Base-by-base conservation (phyloP, 2,797 vertebrate genomes). In the Sebastes baramenuke region DNA sequence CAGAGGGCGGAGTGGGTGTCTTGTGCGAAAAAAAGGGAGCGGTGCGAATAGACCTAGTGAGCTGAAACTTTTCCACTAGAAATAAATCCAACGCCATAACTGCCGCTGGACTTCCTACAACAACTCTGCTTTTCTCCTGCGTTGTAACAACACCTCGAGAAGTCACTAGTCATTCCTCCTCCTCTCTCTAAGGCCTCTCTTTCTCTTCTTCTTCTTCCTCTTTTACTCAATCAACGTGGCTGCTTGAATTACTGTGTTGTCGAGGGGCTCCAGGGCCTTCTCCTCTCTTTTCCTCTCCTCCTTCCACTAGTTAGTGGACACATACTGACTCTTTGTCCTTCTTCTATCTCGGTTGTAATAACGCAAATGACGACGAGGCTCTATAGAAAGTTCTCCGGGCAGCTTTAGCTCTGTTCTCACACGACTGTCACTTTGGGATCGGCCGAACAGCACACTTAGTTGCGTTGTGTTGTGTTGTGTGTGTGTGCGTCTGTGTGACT, bases 21-120 rank as follows among this genome's bases (percentile, higher is more conserved):
- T 90, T 85, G 60, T 88, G 86, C 75, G 85, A 18, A 5, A 49
- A 13, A 88, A 90, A 90, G 93, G 94, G 94, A 95, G 93, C 93
- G 94, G 94, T 95, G 91, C 89, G 83, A 89, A 84, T 81, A 84
- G 88, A 87, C 87, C 84, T 73, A 89, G 89, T 88, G 90, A 94
- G 93, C 89, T 38, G 92, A 95, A 95, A 96, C 94, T 94, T 96
- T 96, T 94, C 93, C 92, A 92, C 91, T 89, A 92, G 90, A 95
- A 95, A 94, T 89, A 85, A 87, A 95, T 93, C 82, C 75, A 92
- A 88, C 93, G 94, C 91, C 94, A 95, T 90, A 91, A 92, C 87
- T 83, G 84, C 88, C 65, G 72, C 24, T 61, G 87, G 89, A 91
- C 92, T 85, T 88, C 83, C 85, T 71, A 77, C 12, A 89, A 82